Evolutionary conservation across 2,888 invertebrate species (phyloP), one percentile per base, ranked within the genome.

Genomic region (Dolichopus griseipennis): DNA sequence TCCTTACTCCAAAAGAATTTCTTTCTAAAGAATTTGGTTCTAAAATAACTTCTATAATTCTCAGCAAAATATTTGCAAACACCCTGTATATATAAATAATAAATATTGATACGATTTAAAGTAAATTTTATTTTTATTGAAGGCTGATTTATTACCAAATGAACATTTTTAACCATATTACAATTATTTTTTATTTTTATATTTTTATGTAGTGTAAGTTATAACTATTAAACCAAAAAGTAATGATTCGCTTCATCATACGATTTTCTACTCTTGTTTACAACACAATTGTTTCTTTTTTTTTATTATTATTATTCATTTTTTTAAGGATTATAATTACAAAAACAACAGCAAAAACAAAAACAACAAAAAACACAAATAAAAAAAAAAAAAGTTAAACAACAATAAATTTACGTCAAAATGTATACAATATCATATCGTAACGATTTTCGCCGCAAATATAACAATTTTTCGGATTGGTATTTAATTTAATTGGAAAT

Each of bases 401-500:
- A 52, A 52, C 52, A 52, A 52, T 52, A 52, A 52, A 52, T 52
- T 52, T 52, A 52, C 1, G 52, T 52, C 18, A 52, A 52, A 18
- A 52, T 18, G 52, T 52, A 18, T 18, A 18, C 52, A 52, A 9
- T 43, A 12, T 12, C 4, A 37, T 37, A 52, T 18, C 52, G 18
- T 52, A 18, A 52, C 52, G 52, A 52, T 52, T 18, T 52, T 52
- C 18, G n/a, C 52, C 52, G 18, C 52, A 52, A 52, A 52, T 52
- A 52, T 52, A 52, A 52, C 52, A 52, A 52, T 52, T 52, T 52
- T 52, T 52, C 15, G 52, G 18, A 52, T 52, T 52, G 6, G 52
- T 52, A 52, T 52, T 52, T 52, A 52, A 52, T 52, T 52, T 52
- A 52, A 52, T 52, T 52, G 52, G 52, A 52, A 52, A 52, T n/a